Evolutionary conservation across 1,140 invertebrate genomes (phyloP).

Genomic region (Brachionus angularis): DNA sequence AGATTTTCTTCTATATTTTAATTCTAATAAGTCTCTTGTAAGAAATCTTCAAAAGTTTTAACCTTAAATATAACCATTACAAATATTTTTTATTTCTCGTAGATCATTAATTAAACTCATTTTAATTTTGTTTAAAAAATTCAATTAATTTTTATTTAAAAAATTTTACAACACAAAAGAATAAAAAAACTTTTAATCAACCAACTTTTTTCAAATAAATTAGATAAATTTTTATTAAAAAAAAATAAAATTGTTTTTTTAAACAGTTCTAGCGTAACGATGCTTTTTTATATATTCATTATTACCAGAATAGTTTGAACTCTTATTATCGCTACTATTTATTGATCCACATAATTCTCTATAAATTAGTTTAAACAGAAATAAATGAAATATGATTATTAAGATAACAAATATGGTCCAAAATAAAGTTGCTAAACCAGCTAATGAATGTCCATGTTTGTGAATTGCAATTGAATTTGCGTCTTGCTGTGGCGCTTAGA

Average conservation of each 20-base stretch:
- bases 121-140: too few relatives aligned
- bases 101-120: too few relatives aligned
- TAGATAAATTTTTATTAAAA: too few relatives aligned
- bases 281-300: constrained; percentile 4
- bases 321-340: neutral
- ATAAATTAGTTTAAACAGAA: constrained; percentile 82
- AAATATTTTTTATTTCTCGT: too few relatives aligned
- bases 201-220: too few relatives aligned
- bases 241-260: neutral
- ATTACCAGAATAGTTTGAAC: neutral
- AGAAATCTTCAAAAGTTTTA: too few relatives aligned
- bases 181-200: too few relatives aligned
- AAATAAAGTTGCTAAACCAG: constrained; percentile 82
- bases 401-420: constrained; percentile 84
- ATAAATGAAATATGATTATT: constrained; percentile 86
- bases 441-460: constrained; percentile 81
- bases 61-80: too few relatives aligned
- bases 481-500: constrained; percentile 81
- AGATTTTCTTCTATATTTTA: too few relatives aligned
- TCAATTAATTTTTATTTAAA: too few relatives aligned
- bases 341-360: constrained; percentile 12
- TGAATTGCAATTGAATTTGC: constrained; percentile 84
- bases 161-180: too few relatives aligned
- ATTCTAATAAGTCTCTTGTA: too few relatives aligned
- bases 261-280: constrained; percentile 9